Percentiles rank a stretch among this genome's conserved stretches.
Conservation (phyloP, 2,113 vertebrate genomes). For the Prietella phreatophila region DNA sequence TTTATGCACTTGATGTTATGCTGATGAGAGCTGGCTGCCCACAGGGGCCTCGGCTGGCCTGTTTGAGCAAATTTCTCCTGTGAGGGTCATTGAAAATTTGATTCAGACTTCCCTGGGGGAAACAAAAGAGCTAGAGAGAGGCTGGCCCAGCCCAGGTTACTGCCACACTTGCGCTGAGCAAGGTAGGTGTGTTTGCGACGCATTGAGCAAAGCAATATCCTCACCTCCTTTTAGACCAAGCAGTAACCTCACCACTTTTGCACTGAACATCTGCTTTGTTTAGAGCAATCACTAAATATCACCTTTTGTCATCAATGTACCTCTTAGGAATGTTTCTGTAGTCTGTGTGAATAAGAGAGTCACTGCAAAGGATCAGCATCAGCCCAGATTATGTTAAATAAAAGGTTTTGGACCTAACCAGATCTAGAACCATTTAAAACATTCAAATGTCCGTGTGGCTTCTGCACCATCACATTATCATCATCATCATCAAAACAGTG, state of each 20-base stretch:
- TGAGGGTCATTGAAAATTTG: slow-evolving; percentile 58
- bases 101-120: slow-evolving; percentile 55
- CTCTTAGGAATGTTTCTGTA: slow-evolving; percentile 2
- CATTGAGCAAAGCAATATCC: slow-evolving; percentile 58
- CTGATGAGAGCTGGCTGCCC: slow-evolving; percentile 47
- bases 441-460: too few relatives aligned
- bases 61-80: slow-evolving; percentile 55
- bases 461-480: not conserved
- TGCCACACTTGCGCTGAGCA: slow-evolving; percentile 5
- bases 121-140: slow-evolving; percentile 39
- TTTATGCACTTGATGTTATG: slow-evolving; percentile 53
- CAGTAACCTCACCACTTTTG: slow-evolving; percentile 47
- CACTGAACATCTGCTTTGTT: slow-evolving; percentile 35
- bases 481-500: not conserved
- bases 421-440: too few relatives aligned
- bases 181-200: slow-evolving; percentile 42
- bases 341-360: slow-evolving; percentile 2
- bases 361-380: slow-evolving; percentile 3
- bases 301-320: slow-evolving; percentile 3
- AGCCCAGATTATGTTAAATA: not conserved
- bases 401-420: too few relatives aligned
- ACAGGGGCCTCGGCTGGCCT: slow-evolving; percentile 37
- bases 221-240: slow-evolving; percentile 43
- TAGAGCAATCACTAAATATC: slow-evolving; percentile 38
- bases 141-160: slow-evolving; percentile 37